Percentiles rank a stretch among this genome's conserved stretches.
phyloP scores from a whole-genome alignment of 2,888 invertebrate species.

The Tachina fera region DNA sequence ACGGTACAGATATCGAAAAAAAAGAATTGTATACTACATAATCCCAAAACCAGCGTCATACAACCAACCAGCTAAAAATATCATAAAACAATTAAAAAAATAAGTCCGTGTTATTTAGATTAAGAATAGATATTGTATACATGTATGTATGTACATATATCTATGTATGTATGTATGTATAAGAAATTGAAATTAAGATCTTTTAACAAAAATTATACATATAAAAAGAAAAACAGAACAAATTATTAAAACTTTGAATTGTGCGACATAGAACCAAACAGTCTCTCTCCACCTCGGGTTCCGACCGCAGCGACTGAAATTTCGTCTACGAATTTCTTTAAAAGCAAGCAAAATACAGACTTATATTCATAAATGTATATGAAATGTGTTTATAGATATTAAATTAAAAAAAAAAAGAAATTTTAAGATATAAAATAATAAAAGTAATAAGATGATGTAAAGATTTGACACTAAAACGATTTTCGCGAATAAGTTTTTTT shows the following conservation, averaged over 20 bases:
- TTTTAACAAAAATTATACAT: not conserved
- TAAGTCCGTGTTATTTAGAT: constrained; percentile 19
- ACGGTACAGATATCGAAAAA: not conserved
- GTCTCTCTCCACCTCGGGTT: not conserved
- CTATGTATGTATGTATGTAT: not conserved
- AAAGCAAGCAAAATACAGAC: not conserved
- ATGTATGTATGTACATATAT: too few species aligned
- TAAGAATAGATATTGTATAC: constrained; percentile 14
- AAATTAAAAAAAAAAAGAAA: not conserved
- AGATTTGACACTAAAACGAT: not conserved
- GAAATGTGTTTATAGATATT: not conserved
- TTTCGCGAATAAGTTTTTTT: not conserved
- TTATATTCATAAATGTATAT: not conserved
- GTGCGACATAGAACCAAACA: not conserved
- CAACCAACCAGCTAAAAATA: not conserved
- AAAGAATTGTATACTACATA: not conserved
- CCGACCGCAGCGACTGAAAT: not conserved
- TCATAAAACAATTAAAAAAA: constrained; percentile 34
- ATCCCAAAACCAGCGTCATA: not conserved
- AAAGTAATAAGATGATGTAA: not conserved
- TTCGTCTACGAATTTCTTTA: not conserved
- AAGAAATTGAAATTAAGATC: too few species aligned
- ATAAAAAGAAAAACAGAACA: not conserved
- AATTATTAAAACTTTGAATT: constrained; percentile 6
- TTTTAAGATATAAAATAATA: not conserved